A percentile compares a stretch with the other conserved stretches of the same genome.
Evolutionary conservation across 2,888 invertebrate genomes (phyloP).

Genomic region (Melipona bicolor): DNA sequence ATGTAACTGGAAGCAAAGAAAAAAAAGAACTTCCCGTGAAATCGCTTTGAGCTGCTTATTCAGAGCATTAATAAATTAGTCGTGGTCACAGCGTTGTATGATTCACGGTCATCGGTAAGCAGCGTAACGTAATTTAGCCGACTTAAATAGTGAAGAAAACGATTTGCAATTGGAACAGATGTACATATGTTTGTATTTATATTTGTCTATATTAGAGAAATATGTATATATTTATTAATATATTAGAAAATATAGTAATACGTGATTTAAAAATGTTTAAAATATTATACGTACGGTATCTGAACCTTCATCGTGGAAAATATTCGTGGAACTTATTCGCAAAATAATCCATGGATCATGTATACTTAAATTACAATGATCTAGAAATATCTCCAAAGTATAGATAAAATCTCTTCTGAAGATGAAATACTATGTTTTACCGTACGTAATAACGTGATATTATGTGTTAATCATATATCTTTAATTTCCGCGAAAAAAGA

Average conservation of each 20-base stretch:
- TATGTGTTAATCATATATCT: neutral
- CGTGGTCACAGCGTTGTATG: neutral
- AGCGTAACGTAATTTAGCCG: neutral
- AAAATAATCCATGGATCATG: too few relatives aligned
- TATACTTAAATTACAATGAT: neutral
- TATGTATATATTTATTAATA: too few relatives aligned
- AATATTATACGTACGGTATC: neutral
- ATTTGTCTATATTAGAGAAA: too few relatives aligned
- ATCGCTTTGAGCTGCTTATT: neutral
- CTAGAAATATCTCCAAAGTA: neutral
- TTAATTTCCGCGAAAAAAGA: neutral
- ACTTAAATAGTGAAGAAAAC: neutral
- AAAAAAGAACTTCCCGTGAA: neutral
- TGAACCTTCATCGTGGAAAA: neutral
- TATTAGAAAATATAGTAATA: neutral
- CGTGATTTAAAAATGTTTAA: neutral
- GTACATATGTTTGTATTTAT: too few relatives aligned
- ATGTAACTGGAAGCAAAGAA: neutral
- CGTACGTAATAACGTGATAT: neutral
- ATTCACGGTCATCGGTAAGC: neutral
- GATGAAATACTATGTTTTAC: neutral
- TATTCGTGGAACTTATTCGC: neutral
- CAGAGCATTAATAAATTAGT: neutral
- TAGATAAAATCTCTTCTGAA: neutral
- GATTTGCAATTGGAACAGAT: neutral